Evolutionary conservation across 2,113 vertebrate species (phyloP).

Genomic region (Gymnobelideus leadbeateri): DNA sequence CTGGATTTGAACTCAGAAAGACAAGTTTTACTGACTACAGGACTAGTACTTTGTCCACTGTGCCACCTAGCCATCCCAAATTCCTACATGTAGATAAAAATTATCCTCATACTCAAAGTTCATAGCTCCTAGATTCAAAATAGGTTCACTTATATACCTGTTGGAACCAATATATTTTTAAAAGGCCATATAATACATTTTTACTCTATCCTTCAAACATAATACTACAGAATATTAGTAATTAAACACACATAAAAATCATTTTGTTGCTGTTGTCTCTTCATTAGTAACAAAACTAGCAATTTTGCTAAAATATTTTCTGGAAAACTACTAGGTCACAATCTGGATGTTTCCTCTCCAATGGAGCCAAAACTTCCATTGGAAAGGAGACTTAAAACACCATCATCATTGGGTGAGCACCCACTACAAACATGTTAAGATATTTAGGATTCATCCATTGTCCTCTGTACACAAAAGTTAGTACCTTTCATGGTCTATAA

Average conservation of each 20-base stretch:
- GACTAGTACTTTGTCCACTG: not conserved
- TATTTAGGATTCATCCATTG: not conserved
- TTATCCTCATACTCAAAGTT: not conserved
- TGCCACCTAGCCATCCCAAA: not conserved
- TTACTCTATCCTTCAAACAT: not conserved
- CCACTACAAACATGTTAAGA: not conserved
- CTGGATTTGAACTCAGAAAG: not conserved
- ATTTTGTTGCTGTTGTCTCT: not conserved
- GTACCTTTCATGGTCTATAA: not conserved
- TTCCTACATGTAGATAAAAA: not conserved
- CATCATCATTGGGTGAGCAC: not conserved
- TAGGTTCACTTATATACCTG: not conserved
- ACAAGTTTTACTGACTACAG: not conserved
- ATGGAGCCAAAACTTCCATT: not conserved
- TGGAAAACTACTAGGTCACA: not conserved
- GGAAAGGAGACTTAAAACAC: not conserved
- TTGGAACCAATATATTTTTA: no score
- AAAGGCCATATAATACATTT: not conserved
- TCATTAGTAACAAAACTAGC: slow-evolving; percentile 36
- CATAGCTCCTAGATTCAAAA: not conserved
- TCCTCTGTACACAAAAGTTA: not conserved
- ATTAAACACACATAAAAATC: not conserved
- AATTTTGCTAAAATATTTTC: slow-evolving; percentile 44
- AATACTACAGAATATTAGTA: no score
- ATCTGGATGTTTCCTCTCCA: not conserved